Base-by-base conservation (phyloP, 2,888 invertebrate species). In the Himalopsyche anomala region DNA sequence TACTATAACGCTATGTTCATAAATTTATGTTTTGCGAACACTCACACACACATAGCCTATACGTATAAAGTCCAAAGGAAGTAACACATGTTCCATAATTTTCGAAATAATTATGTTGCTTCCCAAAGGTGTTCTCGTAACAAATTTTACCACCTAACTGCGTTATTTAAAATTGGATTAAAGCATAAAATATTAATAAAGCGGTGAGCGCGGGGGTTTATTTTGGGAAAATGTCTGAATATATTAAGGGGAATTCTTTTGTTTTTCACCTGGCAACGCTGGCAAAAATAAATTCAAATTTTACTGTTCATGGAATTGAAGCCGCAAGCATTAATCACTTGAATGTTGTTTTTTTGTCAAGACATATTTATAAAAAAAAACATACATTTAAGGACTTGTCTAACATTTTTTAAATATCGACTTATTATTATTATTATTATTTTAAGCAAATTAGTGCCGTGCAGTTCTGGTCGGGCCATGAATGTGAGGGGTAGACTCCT, bases 21-120 rank as follows among this genome's bases (percentile, higher is more conserved):
- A 19, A 62, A 19, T 19, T 62, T 62, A 62, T 28, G 28, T 62
- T 62, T 62, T 28, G 62, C 19, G 19, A 62, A 19, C 5, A 62
- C 19, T 19, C 62, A 5, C n/a, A 45, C 45, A 45, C 45, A 45
- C 15, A 19, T 62, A 19, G 19, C 19, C 62, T 28, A 62, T 62
- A 51, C 12, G 51, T 51, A 51, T 51, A 8, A 51, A 51, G 51
- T 51, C 51, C 51, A 15, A 2, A 51, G 51, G 62, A 62, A 62
- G 62, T 62, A 62, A 62, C 62, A 62, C 62, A 28, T 62, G 62
- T 62, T 62, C 62, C 62, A 62, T 62, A 62, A 62, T 62, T 62
- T 62, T 19, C 62, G 62, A 62, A 62, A 62, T 62, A 62, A 62
- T 19, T 62, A 62, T 62, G 62, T 62, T 19, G 28, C 62, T 62